These are phyloP conservation scores for Hylomyscus alleni DNA, from an alignment of 2,797 vertebrate genomes.

Conservation along the genomic window DNA sequence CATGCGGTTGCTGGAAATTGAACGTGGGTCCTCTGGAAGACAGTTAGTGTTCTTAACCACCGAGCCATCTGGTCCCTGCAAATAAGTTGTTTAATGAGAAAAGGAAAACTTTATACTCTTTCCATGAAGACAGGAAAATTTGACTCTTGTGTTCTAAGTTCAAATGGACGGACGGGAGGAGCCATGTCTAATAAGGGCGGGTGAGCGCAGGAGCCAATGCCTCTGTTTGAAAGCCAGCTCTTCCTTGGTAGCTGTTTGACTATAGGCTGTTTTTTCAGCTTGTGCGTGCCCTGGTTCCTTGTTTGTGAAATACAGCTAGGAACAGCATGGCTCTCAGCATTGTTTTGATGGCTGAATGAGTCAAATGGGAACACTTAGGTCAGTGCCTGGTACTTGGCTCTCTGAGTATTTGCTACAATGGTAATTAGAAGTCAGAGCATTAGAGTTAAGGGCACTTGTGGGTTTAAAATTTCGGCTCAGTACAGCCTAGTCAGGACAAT, in stretches of 20 bases:
- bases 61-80: background rate
- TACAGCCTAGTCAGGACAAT: background rate
- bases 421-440: background rate
- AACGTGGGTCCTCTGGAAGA: background rate
- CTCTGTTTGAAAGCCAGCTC: background rate
- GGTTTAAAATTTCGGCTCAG: conserved; percentile 34
- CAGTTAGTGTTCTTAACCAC: background rate
- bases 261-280: background rate
- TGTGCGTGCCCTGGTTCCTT: background rate
- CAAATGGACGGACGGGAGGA: accelerated
- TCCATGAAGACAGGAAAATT: background rate
- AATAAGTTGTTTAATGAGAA: conserved; percentile 23
- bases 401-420: background rate
- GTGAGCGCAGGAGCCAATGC: background rate
- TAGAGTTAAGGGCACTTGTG: background rate
- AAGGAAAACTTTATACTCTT: conserved; percentile 12
- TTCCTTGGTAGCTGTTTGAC: background rate
- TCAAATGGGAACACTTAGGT: conserved; percentile 28
- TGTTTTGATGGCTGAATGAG: background rate
- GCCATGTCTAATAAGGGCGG: accelerated
- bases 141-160: background rate
- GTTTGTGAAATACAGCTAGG: conserved; percentile 36
- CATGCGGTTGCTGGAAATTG: background rate
- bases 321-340: background rate
- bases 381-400: background rate